phyloP scores from a whole-genome alignment of 2,888 invertebrate species.

The Syrista parreyssii region DNA sequence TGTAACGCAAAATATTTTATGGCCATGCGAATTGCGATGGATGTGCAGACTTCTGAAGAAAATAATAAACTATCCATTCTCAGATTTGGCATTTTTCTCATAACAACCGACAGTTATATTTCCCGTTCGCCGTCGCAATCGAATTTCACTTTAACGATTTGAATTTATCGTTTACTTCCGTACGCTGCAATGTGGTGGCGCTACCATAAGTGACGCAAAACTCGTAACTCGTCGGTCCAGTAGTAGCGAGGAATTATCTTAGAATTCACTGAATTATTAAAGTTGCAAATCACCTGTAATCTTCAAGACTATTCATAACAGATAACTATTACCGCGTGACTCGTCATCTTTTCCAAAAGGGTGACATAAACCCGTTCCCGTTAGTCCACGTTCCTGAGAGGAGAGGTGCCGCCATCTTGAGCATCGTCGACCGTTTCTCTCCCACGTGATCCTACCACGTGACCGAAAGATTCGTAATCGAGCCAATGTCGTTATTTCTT shows the following conservation, averaged over 20 bases:
- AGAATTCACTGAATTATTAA: background rate
- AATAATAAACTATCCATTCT: background rate
- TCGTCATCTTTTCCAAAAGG: background rate
- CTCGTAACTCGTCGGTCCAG: background rate
- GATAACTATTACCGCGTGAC: background rate
- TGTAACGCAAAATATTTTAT: background rate
- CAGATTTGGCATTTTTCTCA: background rate
- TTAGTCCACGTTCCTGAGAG: constrained; percentile 11
- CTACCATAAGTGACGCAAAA: background rate
- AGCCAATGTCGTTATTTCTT: constrained; percentile 16
- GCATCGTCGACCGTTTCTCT: constrained; percentile 14
- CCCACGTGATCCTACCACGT: constrained; percentile 18
- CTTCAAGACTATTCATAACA: background rate
- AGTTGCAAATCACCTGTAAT: background rate
- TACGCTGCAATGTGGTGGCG: background rate
- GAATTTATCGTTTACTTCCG: background rate
- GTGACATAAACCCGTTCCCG: background rate
- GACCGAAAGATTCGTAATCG: constrained; percentile 21
- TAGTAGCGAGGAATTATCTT: background rate
- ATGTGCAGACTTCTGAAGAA: background rate
- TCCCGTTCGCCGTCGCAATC: background rate
- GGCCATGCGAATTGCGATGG: background rate
- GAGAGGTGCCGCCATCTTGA: constrained; percentile 18
- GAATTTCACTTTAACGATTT: background rate
- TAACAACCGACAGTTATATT: background rate